Percentiles rank a stretch among this genome's conserved stretches.
Conservation (phyloP, 2,113 vertebrate species). For the Lanius ludovicianus region DNA sequence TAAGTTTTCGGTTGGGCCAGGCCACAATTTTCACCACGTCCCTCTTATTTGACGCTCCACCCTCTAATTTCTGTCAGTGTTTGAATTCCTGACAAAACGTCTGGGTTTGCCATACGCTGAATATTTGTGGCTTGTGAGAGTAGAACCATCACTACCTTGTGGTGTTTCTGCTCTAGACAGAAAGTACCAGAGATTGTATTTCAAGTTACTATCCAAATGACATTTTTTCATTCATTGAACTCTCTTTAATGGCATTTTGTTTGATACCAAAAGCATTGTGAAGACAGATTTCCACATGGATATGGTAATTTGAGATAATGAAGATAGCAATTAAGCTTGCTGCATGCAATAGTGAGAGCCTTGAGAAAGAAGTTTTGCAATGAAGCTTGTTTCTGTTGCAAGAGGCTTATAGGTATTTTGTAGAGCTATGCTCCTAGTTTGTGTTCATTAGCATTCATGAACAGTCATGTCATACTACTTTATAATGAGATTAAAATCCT, state of each 20-base stretch:
- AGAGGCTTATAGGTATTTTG: not conserved
- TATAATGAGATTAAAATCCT: not conserved
- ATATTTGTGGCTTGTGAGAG: not conserved
- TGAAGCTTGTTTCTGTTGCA: not conserved
- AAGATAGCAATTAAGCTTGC: not conserved
- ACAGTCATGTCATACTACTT: not conserved
- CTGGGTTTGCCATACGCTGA: not conserved
- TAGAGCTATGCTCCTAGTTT: not conserved
- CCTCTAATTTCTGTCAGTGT: not conserved
- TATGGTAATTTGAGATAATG: not conserved
- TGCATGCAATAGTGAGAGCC: not conserved
- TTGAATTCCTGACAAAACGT: not conserved
- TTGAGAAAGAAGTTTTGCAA: not conserved
- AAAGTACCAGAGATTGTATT: not conserved
- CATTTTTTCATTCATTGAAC: not conserved
- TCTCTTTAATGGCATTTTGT: not conserved
- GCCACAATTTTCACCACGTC: not conserved
- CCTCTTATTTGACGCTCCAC: not conserved
- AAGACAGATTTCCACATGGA: not conserved
- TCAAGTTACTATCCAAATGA: not conserved
- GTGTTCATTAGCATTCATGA: not conserved
- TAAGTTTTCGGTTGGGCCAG: not conserved
- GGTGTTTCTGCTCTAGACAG: not conserved
- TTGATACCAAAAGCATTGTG: not conserved
- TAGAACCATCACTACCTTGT: not conserved